Conservation (phyloP, 2,113 vertebrate genomes). For the Gasterosteus nipponicus region DNA sequence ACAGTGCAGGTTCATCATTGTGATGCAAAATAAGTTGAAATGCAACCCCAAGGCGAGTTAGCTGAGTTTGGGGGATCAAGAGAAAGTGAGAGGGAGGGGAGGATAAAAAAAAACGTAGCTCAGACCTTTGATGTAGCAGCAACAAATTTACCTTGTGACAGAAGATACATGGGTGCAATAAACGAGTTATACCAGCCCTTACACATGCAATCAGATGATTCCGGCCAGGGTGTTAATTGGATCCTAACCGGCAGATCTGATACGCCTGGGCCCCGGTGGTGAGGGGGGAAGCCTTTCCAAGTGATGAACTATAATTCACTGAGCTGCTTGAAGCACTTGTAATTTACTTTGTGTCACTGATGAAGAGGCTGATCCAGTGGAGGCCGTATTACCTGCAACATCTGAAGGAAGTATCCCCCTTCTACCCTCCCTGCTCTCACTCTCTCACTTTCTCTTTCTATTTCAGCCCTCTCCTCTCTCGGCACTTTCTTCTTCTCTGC, state of each 20-base stretch:
- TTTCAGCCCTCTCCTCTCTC: constrained; percentile 50
- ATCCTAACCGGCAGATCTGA: constrained; percentile 99
- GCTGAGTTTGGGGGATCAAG: constrained; percentile 74
- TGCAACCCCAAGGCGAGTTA: constrained; percentile 89
- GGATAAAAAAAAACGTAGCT: constrained; percentile 81
- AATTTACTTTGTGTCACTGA: constrained; percentile 99
- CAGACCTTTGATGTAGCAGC: constrained; percentile 94
- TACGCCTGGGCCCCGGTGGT: constrained; percentile 92
- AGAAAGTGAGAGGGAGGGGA: constrained; percentile 66
- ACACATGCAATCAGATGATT: constrained; percentile 98
- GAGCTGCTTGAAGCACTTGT: constrained; percentile 99
- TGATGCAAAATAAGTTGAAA: constrained; percentile 90
- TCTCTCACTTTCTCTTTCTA: constrained; percentile 59
- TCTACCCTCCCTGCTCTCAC: constrained; percentile 7
- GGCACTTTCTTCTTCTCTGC: constrained; percentile 53
- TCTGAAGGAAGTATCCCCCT: constrained; percentile 82
- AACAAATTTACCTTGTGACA: constrained; percentile 98
- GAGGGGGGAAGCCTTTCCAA: constrained; percentile 88
- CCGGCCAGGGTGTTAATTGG: constrained; percentile 99
- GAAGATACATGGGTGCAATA: constrained; percentile 98
- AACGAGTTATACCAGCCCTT: constrained; percentile 96
- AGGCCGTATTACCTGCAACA: constrained; percentile 96
- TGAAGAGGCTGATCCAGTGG: constrained; percentile 98
- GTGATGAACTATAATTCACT: constrained; percentile 99
- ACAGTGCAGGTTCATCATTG: constrained; percentile 89